Base-by-base conservation (phyloP, 2,113 vertebrate genomes). In the Hippolais icterina region DNA sequence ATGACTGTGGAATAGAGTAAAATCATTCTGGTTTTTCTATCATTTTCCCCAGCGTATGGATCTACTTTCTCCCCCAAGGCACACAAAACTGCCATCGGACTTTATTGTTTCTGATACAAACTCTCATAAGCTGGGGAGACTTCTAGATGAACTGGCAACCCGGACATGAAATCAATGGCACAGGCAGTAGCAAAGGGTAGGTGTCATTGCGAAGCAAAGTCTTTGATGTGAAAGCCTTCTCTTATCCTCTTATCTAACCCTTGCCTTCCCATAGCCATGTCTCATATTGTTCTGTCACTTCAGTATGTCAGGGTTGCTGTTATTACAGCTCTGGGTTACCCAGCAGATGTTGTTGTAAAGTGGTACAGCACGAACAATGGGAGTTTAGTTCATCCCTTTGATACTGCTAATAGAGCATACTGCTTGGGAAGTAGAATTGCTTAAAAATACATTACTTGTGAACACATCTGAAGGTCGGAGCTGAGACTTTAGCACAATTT, bases 151-250 rank as follows among this genome's bases (percentile, higher is more conserved):
- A 66, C 54, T 60, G 54, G 79, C 82, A 96, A 82, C 54, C 37
- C 49, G 2, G 61, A 88, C 71, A 75, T 63, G 68, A 89, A 97
- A 95, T 95, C 78, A 65, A 91, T 97, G 79, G 64, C 88, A 93
- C 90, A 83, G 84, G 93, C 92, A 94, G 78, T 78, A 85, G 64
- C 59, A 19, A 93, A 92, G 79, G 83, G 82, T 90, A 94, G 94
- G 93, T 96, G 81, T 96, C 97, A 94, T 81, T 95, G 89, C 76
- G 2, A 95, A 96, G 97, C 95, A 14, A 50, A 88, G 92, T 82
- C 92, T 93, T 97, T 97, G 87, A 90, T 96, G 88, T 83, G 86
- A 96, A 97, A 97, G 87, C 86, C 89, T 96, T 94, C 65, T 79
- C 79, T 68, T 90, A 91, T 89, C 83, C 78, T 70, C 81, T 75